These are phyloP conservation scores for Aphis craccivora DNA, from an alignment of 1,140 invertebrate species.

Conservation along the genomic window DNA sequence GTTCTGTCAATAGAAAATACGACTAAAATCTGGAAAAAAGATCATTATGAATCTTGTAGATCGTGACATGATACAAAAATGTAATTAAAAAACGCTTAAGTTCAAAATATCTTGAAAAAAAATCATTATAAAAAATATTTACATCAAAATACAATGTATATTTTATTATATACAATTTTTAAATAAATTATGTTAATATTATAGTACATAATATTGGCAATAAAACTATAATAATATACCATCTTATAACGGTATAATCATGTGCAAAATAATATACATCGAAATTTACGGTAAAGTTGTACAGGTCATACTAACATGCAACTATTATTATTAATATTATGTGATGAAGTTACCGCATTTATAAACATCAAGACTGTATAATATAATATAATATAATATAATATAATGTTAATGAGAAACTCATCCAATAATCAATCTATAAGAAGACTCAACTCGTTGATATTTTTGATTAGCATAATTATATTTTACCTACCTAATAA, in stretches of 20 bases:
- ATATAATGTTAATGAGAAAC: too few relatives aligned
- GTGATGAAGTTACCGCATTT: too few relatives aligned
- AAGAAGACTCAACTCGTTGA: too few relatives aligned
- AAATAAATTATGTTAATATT: neutral
- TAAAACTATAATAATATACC: neutral
- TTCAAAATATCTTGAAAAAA: neutral
- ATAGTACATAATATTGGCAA: neutral
- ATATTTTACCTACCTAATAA: too few relatives aligned
- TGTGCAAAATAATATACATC: too few relatives aligned
- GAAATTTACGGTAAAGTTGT: too few relatives aligned
- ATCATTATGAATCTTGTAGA: neutral
- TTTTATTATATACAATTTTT: neutral
- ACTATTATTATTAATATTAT: too few relatives aligned
- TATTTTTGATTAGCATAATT: too few relatives aligned
- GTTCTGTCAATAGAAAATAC: neutral
- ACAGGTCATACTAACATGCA: too few relatives aligned
- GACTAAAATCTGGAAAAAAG: neutral
- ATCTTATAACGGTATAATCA: neutral
- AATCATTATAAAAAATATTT: neutral
- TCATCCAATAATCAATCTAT: too few relatives aligned
- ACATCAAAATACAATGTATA: neutral
- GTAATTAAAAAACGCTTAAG: neutral
- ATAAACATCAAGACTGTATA: too few relatives aligned
- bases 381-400: too few relatives aligned
- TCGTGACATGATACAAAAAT: neutral